Base-by-base conservation (phyloP, 2,113 vertebrate species). In the Hypocryptadius cinnamomeus region DNA sequence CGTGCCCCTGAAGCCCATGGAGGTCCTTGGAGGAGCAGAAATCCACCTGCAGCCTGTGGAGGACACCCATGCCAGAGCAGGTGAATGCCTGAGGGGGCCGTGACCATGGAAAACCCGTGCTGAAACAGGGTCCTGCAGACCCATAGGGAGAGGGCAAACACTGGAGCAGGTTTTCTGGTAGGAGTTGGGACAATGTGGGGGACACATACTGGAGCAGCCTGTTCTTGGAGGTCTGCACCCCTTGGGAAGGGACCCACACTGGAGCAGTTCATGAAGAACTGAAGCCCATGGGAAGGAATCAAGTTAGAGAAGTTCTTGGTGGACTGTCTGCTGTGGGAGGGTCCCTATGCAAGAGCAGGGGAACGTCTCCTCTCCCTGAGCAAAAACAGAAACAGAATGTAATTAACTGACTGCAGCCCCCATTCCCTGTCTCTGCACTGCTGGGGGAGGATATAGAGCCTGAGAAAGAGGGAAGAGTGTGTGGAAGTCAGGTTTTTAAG, bases 91-190 rank as follows among this genome's bases (percentile, higher is more conserved):
- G 37, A 35, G 31, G 8, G 31, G 45, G 15, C 57, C 18, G 48
- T 18, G 57, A 39, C 14, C 2, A 3, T 1, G 5, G 27, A 7
- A 63, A 53, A 6, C 27, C 33, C 0, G 0, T 0, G 1, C 27
- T 63, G 47, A 27, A 27, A 42, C 39, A 45, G 31, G 15, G 16
- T 9, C 8, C 57, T 63, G 33, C 22, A 37, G 47, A 39, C 3
- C 11, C 39, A 16, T 3, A 13, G 22, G 28, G 39, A 54, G 14
- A 54, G 33, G 14, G 18, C 27, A 33, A 27, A 39, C 22, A 3
- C 23, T 28, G 14, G 23, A 39, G 8, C 9, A 84, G 11, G 8
- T 23, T 39, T 84, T n/a, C 59, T 47, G 40, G 22, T 6, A 12
- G 57, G 22, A 45, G 17, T 15, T 18, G 28, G 15, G 48, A 33